phyloP scores from a whole-genome alignment of 2,113 vertebrate species.

The Neolamprologus toae region DNA sequence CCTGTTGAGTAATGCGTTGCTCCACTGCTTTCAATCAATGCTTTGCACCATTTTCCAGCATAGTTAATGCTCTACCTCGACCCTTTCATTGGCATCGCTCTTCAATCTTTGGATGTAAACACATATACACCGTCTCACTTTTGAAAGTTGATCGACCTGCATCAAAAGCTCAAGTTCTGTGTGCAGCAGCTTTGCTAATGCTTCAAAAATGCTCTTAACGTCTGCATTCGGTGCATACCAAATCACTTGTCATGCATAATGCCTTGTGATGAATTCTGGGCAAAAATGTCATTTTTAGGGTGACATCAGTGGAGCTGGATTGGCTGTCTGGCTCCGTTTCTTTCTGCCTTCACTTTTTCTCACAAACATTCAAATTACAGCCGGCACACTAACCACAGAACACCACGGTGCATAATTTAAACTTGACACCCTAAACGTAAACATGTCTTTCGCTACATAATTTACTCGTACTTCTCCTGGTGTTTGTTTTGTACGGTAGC shows the following conservation, averaged over 20 bases:
- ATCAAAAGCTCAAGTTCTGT: constrained; percentile 9
- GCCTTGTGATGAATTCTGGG: constrained; percentile 44
- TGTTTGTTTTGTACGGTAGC: constrained; percentile 63
- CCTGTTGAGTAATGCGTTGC: not conserved
- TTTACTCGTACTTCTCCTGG: constrained; percentile 48
- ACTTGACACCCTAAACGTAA: constrained; percentile 61
- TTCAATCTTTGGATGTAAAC: constrained; percentile 18
- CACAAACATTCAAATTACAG: constrained; percentile 54
- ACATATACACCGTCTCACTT: not conserved
- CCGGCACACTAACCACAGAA: constrained; percentile 46
- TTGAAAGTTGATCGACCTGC: not conserved
- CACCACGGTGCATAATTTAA: constrained; percentile 54
- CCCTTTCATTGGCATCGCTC: not conserved
- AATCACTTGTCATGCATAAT: constrained; percentile 35
- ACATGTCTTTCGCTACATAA: constrained; percentile 58
- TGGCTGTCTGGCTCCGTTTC: constrained; percentile 40
- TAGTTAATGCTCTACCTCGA: not conserved
- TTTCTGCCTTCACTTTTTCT: constrained; percentile 29
- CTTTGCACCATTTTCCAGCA: not conserved
- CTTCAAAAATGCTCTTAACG: constrained; percentile 25
- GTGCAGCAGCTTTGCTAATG: not conserved
- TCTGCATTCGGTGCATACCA: constrained; percentile 27
- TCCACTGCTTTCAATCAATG: constrained; percentile 6
- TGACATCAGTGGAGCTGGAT: constrained; percentile 54
- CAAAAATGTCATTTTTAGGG: constrained; percentile 2